These are phyloP conservation scores for Phaedon cochleariae DNA, from an alignment of 2,888 invertebrate species.

Conservation along the genomic window DNA sequence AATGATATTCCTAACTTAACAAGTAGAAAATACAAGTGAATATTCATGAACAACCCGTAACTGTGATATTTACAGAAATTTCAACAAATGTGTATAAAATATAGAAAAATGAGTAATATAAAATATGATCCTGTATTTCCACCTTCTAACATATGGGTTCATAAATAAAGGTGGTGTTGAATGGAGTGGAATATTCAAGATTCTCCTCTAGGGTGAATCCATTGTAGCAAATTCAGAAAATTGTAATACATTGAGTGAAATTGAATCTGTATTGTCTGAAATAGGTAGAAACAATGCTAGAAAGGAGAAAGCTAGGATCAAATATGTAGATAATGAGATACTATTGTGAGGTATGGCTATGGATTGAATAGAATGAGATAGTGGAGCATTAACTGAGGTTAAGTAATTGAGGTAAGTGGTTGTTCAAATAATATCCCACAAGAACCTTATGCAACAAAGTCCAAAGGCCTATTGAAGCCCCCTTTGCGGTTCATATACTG, in stretches of 20 bases:
- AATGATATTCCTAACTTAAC: constrained; percentile 24
- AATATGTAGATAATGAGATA: not conserved
- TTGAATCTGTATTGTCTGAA: too few relatives aligned
- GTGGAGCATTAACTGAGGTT: constrained; percentile 18
- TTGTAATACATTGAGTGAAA: too few relatives aligned
- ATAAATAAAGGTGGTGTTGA: too few relatives aligned
- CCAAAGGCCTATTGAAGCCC: constrained; percentile 97
- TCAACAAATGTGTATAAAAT: constrained; percentile 42
- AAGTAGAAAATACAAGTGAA: constrained; percentile 21
- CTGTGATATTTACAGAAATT: constrained; percentile 42
- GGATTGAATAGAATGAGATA: constrained; percentile 18
- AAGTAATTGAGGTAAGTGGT: constrained; percentile 42
- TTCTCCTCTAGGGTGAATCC: too few relatives aligned
- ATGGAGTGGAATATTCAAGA: too few relatives aligned
- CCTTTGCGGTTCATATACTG: constrained; percentile 99
- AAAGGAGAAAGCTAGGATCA: not conserved
- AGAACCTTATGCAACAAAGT: constrained; percentile 83
- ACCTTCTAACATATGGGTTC: too few relatives aligned
- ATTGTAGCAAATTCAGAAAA: too few relatives aligned
- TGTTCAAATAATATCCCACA: constrained; percentile 44
- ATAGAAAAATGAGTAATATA: constrained; percentile 21
- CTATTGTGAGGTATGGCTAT: constrained; percentile 36
- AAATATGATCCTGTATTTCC: not conserved
- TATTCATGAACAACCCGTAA: constrained; percentile 44
- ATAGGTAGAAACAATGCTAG: not conserved